A percentile compares a stretch with the other conserved stretches of the same genome.
Conservation (phyloP, 2,888 invertebrate genomes). For the Scaptomyza caliginosa region DNA sequence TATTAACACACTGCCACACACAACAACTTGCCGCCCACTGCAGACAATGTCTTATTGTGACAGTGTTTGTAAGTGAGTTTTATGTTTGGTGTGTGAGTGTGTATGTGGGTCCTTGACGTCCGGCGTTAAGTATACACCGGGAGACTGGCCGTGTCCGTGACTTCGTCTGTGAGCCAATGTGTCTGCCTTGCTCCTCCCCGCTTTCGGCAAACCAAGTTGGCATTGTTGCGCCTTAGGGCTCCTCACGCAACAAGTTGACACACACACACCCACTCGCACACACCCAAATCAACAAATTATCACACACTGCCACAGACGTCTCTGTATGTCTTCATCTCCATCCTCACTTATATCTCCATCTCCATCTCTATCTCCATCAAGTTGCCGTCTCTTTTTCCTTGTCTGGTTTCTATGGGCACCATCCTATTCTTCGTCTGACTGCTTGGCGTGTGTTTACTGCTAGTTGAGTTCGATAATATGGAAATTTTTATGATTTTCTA, state of each 20-base stretch:
- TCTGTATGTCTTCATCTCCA: slow-evolving; percentile 41
- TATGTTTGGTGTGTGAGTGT: slow-evolving; percentile 16
- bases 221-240: slow-evolving; percentile 66
- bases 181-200: slow-evolving; percentile 14
- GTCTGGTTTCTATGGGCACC: slow-evolving; percentile 13
- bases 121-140: slow-evolving; percentile 60
- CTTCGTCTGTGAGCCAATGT: slow-evolving; percentile 36
- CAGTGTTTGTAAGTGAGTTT: not conserved
- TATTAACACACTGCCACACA: slow-evolving; percentile 75
- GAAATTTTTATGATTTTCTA: slow-evolving; percentile 81
- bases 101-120: slow-evolving; percentile 65
- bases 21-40: slow-evolving; percentile 30
- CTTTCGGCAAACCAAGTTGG: slow-evolving; percentile 13
- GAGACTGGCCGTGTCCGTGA: slow-evolving; percentile 33
- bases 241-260: slow-evolving; percentile 67
- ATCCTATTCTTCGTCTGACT: slow-evolving; percentile 8
- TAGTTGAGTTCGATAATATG: slow-evolving; percentile 81
- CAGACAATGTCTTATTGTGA: slow-evolving; percentile 60
- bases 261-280: slow-evolving; percentile 18
- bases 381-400: not conserved
- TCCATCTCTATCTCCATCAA: not conserved
- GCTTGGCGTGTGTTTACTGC: slow-evolving; percentile 47
- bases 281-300: slow-evolving; percentile 69
- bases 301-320: slow-evolving; percentile 54
- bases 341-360: not conserved